These are phyloP conservation scores for Radopholus similis DNA, from an alignment of 1,140 invertebrate genomes.

Conservation along the genomic window DNA sequence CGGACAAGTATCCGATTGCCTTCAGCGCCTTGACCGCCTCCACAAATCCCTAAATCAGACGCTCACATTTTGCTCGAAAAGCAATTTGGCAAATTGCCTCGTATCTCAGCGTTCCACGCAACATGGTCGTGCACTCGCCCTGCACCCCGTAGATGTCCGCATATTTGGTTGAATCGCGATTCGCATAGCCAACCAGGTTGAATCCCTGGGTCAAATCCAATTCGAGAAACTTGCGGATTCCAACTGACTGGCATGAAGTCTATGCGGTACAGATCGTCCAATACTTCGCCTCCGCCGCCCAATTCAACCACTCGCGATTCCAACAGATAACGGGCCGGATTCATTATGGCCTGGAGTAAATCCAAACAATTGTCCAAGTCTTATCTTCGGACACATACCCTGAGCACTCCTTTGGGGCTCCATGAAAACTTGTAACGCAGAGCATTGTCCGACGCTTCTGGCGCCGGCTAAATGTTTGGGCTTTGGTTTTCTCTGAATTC, in stretches of 20 bases:
- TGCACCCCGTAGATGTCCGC: conserved; percentile 77
- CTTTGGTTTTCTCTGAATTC: too few relatives aligned
- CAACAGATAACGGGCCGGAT: conserved; percentile 79
- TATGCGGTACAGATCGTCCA: conserved; percentile 73
- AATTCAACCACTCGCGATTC: conserved; percentile 83
- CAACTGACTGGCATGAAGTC: conserved; percentile 74
- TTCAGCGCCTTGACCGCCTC: conserved; percentile 80
- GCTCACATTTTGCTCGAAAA: conserved; percentile 9
- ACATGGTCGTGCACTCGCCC: conserved; percentile 76
- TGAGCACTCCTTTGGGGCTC: conserved; percentile 44
- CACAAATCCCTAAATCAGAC: conserved; percentile 72
- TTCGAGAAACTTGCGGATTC: background rate
- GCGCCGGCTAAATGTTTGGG: too few relatives aligned
- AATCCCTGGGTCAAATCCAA: conserved; percentile 70
- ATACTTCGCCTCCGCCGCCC: conserved; percentile 78
- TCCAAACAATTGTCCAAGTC: conserved; percentile 89
- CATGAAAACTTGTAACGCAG: conserved; percentile 90
- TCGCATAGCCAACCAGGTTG: conserved; percentile 89
- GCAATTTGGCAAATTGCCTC: conserved; percentile 7
- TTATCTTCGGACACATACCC: conserved; percentile 16
- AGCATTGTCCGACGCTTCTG: conserved; percentile 87
- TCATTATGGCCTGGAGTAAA: conserved; percentile 73
- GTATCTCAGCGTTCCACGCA: conserved; percentile 85
- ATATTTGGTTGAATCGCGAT: conserved; percentile 89
- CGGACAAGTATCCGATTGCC: conserved; percentile 79